Percentiles rank a stretch among this genome's conserved stretches.
phyloP scores from a whole-genome alignment of 2,797 vertebrate genomes.

The Phyllotis vaccarum region DNA sequence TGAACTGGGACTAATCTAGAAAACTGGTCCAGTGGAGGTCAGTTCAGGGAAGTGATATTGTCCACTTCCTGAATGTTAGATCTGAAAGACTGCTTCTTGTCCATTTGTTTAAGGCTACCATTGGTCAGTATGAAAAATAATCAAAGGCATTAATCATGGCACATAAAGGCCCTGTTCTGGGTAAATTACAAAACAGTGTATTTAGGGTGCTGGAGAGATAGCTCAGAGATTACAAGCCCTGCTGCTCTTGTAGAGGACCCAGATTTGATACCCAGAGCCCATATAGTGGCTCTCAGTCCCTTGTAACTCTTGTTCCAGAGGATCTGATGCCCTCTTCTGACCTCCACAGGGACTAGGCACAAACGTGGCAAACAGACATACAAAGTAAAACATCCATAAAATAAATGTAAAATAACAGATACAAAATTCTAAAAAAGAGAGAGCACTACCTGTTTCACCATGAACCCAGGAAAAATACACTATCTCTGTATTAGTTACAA shows the following conservation, averaged over 20 bases:
- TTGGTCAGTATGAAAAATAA: background rate
- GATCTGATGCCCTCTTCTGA: background rate
- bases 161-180: background rate
- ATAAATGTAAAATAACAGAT: background rate
- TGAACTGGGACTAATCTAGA: background rate
- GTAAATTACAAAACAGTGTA: background rate
- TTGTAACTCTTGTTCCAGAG: background rate
- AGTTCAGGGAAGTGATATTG: background rate
- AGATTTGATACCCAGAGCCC: background rate
- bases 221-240: background rate
- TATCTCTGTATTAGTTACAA: background rate
- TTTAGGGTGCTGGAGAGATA: background rate
- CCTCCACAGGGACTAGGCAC: background rate
- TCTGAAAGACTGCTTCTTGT: background rate
- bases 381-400: background rate
- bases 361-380: background rate
- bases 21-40: background rate
- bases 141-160: background rate
- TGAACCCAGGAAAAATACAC: background rate
- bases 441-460: fast-evolving
- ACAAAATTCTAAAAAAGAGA: background rate
- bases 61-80: background rate
- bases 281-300: too few relatives aligned
- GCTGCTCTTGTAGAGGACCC: background rate
- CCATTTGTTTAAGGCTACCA: background rate